Base-by-base conservation (phyloP, 2,888 invertebrate species). In the Melolontha melolontha region DNA sequence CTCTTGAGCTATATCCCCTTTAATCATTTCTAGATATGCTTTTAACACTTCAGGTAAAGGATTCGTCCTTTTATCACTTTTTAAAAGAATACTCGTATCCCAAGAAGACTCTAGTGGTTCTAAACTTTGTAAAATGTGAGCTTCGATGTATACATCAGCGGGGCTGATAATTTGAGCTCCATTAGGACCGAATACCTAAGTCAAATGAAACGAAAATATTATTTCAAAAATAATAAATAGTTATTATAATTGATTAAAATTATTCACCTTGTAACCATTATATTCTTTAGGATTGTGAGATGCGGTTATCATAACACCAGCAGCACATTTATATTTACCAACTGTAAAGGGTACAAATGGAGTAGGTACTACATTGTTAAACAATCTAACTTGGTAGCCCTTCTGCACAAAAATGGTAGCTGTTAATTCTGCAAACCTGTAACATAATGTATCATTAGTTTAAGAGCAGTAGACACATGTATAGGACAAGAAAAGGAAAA, bases 291-390 rank as follows among this genome's bases (percentile, higher is more conserved):
- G 92, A 84, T 99, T 99, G 82, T 99, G 99, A 0, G 98, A 98
- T 0, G 99, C 99, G 0, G 99, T 99, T 70, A 99, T 95, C 98
- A 99, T 98, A n/a, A 98, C 88, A 47, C 99, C 99, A 78, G 92
- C 94, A 0, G 91, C 90, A 65, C 93, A 92, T 14, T 90, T 88
- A 68, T 90, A 89, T 71, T 90, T 85, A 1, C 86, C 85, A 0
- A 97, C 92, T 0, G 91, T 90, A 83, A 93, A 99, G 0, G 99
- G 93, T 34, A 99, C 92, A 78, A 96, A 93, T 0, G 99, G 98
- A 0, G 99, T 99, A 0, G 98, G 95, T 64, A 92, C 93, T 11
- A 94, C 89, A 12, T 88, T 83, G 0, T 91, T 89, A 82, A 92
- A 97, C 5, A 98, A 84, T 77, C 91, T 92, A 0, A 98, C 97